Conservation (phyloP, 2,113 vertebrate genomes). For the Aramus guarauna region DNA sequence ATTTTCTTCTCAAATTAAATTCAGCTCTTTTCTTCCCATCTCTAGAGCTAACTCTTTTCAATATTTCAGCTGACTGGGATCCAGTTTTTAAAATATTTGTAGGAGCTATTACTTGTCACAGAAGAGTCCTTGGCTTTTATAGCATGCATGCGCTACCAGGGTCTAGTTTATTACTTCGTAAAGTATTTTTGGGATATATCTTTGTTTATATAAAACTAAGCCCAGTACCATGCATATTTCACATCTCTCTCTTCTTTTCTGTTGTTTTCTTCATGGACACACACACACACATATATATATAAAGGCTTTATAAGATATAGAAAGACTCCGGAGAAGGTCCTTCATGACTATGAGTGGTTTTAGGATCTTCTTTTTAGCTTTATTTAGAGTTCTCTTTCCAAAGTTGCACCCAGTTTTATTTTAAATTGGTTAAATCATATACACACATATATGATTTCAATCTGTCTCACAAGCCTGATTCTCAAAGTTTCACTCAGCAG, state of each 20-base stretch:
- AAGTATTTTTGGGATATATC: background rate
- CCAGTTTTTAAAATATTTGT: background rate
- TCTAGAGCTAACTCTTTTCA: background rate
- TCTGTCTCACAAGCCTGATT: background rate
- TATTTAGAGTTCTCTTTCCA: background rate
- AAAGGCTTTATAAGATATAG: background rate
- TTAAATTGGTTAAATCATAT: background rate
- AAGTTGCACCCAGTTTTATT: background rate
- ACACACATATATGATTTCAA: background rate
- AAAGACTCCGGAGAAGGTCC: background rate
- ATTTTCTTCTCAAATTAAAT: conserved; percentile 11
- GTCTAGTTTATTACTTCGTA: background rate
- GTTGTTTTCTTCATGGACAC: background rate
- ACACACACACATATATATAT: background rate
- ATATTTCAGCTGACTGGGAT: conserved; percentile 12
- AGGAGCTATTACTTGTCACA: background rate
- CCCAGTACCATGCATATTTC: background rate
- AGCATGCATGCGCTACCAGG: background rate
- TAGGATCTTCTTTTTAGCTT: background rate
- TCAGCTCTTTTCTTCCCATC: background rate
- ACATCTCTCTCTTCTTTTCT: background rate
- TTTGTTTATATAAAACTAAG: background rate
- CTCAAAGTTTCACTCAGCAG: background rate
- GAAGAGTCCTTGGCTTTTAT: background rate
- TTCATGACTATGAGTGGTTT: background rate